Evolutionary conservation across 2,888 invertebrate genomes (phyloP), one percentile per base, ranked within the genome.

Genomic region (Plemyria rubiginata): DNA sequence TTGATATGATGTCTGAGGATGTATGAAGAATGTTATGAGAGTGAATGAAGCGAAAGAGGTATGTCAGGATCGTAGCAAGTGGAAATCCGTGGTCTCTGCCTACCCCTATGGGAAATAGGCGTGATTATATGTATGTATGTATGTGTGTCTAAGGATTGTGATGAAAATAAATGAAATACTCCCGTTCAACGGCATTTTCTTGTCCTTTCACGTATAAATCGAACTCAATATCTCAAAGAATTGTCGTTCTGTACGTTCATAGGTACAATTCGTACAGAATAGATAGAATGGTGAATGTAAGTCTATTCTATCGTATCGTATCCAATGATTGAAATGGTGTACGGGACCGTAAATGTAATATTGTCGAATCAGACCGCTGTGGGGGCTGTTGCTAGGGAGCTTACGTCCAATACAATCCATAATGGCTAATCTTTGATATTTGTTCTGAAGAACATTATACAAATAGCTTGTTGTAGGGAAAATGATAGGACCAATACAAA

Each of bases 261-360:
- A 32, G 3, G 22, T n/a, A 36, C 51, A 13, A 45, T 38, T 40
- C n/a, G 53, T 22, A 59, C n/a, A 59, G 59, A 53, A 59, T 46
- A 54, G 29, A 32, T 36, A 36, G 43, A 53, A 53, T 58, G 45
- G 46, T 11, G 7, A 51, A 60, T 41, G 50, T 50, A 60, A 36
- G 50, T 53, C 46, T 53, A 38, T 29, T 46, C 16, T 48, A 53
- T 53, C 55, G 40, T 13, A 32, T 56, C 41, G 40, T 22, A 40
- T 56, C 41, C 43, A 53, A 54, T 58, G 60, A 66, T 66, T 60
- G 66, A 62, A 63, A 54, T 62, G 54, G 60, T 60, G 52, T 41
- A 62, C 51, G 60, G 58, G 52, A 62, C 62, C 66, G 62, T 53
- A 52, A 62, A 63, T 55, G 60, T 63, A 63, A 63, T 62, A 56